A percentile compares a stretch with the other conserved stretches of the same genome.
phyloP scores from a whole-genome alignment of 92 coral and sea anemone genomes.

The Porites divaricata region DNA sequence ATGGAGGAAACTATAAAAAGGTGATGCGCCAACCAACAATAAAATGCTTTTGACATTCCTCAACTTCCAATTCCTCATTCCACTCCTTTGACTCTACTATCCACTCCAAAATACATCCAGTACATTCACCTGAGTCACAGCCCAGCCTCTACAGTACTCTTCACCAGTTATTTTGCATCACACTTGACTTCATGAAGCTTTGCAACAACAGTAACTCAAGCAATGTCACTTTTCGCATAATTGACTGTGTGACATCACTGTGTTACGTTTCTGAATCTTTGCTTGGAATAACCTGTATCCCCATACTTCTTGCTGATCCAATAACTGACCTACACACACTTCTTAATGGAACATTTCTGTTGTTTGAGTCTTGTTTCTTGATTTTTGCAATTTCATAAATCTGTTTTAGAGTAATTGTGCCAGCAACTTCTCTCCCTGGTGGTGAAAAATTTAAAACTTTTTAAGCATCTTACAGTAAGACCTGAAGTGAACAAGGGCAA shows the following conservation, averaged over 20 bases:
- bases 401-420: slow-evolving; percentile 91
- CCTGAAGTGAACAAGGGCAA: no score
- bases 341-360: slow-evolving; percentile 84
- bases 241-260: background rate
- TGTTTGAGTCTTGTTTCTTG: slow-evolving; percentile 80
- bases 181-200: background rate
- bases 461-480: no score
- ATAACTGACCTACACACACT: slow-evolving; percentile 89
- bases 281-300: slow-evolving; percentile 82
- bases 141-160: background rate
- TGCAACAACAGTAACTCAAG: background rate
- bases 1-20: no score
- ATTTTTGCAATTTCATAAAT: slow-evolving; percentile 92
- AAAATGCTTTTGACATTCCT: no score
- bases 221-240: background rate
- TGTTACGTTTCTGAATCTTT: slow-evolving; percentile 49
- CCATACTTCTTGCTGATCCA: slow-evolving; percentile 96
- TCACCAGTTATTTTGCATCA: background rate
- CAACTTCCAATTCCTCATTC: no score
- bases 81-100: no score
- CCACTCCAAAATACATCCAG: background rate
- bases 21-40: no score
- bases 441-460: background rate
- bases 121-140: background rate
- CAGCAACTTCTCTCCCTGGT: slow-evolving; percentile 89